Conservation (phyloP, 53 echinoderm and acorn worm genomes). For the Glandiceps talaboti region DNA sequence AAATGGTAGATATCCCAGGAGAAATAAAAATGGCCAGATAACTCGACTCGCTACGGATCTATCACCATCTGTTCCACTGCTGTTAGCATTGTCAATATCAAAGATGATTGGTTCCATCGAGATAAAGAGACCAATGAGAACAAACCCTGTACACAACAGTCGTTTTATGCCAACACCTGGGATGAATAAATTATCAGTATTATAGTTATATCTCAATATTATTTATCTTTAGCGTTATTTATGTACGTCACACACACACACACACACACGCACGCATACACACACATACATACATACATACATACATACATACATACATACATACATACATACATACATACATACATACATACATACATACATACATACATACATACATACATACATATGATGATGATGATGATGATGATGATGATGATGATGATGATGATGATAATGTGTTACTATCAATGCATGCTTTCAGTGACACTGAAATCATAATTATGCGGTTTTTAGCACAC, state of each 20-base stretch:
- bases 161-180: constrained; percentile 70
- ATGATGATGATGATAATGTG: no score
- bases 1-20: constrained; percentile 70
- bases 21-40: constrained; percentile 79
- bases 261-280: background rate
- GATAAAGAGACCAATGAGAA: constrained; percentile 77
- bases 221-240: no score
- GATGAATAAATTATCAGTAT: no score
- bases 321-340: background rate
- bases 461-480: no score
- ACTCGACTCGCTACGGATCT: no score
- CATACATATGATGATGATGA: no score
- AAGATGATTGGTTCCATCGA: constrained; percentile 84
- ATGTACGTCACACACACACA: background rate
- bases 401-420: no score
- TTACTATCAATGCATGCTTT: no score
- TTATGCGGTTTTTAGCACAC: no score
- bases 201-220: no score
- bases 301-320: background rate
- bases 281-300: background rate
- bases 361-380: background rate
- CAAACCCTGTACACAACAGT: constrained; percentile 68
- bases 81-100: constrained; percentile 30
- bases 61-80: background rate
- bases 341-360: background rate